Percentiles rank a stretch among this genome's conserved stretches.
Evolutionary conservation across 1,140 invertebrate species (phyloP).

Genomic region (Hycleus cichorii): DNA sequence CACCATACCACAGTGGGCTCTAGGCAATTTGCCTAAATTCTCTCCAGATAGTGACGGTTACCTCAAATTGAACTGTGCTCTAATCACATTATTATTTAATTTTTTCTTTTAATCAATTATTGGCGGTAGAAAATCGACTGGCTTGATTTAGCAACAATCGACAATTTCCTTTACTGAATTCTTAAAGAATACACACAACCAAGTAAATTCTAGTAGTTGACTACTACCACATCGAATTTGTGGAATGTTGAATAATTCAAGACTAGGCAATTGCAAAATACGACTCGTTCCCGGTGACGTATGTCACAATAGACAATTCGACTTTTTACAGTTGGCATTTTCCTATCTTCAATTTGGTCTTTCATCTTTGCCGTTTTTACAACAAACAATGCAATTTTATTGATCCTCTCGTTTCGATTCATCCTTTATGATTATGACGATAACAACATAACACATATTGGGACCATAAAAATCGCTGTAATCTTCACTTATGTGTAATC

Average conservation of each 20-base stretch:
- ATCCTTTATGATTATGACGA: conserved; percentile 17
- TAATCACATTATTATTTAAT: too few relatives aligned
- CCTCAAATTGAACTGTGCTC: too few relatives aligned
- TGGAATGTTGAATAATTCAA: conserved; percentile 11
- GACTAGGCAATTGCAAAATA: conserved; percentile 11
- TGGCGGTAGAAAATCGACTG: too few relatives aligned
- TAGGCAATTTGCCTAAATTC: conserved; percentile 23
- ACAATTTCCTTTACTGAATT: too few relatives aligned
- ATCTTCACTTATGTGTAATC: not conserved
- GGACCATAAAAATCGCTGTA: conserved; percentile 15
- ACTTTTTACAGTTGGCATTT: not conserved
- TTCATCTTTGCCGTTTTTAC: conserved; percentile 14
- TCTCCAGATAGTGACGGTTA: conserved; percentile 7
- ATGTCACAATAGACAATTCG: conserved; percentile 4
- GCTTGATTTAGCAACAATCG: too few relatives aligned
- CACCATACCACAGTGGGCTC: conserved; percentile 19
- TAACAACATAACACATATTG: conserved; percentile 12
- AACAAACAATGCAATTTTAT: conserved; percentile 8
- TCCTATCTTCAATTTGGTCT: conserved; percentile 15
- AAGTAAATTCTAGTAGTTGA: too few relatives aligned
- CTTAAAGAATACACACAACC: too few relatives aligned
- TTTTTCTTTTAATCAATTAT: too few relatives aligned
- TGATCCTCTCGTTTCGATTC: conserved; percentile 14
- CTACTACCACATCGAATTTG: conserved; percentile 5
- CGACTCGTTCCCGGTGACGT: conserved; percentile 4